phyloP scores from a whole-genome alignment of 2,888 invertebrate species.

The Netelia melanura region DNA sequence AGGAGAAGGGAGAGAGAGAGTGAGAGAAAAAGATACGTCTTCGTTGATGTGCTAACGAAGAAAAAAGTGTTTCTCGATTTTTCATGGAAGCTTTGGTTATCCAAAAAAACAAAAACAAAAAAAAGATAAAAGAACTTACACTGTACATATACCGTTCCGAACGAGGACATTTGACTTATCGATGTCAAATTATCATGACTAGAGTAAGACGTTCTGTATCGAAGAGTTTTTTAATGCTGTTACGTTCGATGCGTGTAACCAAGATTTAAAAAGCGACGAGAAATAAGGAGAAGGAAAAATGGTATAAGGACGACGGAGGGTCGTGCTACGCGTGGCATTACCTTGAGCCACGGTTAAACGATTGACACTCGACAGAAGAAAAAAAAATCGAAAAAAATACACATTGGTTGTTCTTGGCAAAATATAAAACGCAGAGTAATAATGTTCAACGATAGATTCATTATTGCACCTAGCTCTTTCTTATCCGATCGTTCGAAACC shows the following conservation, averaged over 20 bases:
- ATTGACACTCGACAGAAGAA: constrained; percentile 56
- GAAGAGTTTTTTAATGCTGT: constrained; percentile 69
- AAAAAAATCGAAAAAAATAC: background rate
- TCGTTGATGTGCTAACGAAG: constrained; percentile 43
- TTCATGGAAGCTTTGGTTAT: constrained; percentile 52
- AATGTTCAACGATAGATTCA: constrained; percentile 65
- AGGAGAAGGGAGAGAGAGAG: background rate
- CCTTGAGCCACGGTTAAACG: constrained; percentile 46
- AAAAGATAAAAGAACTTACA: constrained; percentile 42
- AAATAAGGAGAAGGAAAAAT: constrained; percentile 23
- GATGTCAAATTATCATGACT: constrained; percentile 71
- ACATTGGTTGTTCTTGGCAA: constrained; percentile 66
- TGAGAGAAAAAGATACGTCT: constrained; percentile 11
- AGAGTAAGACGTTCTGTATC: constrained; percentile 69
- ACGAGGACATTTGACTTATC: constrained; percentile 65
- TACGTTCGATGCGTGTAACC: constrained; percentile 67
- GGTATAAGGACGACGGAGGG: constrained; percentile 34
- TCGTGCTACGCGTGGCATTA: constrained; percentile 47
- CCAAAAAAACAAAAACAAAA: constrained; percentile 1
- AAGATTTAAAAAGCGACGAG: constrained; percentile 44
- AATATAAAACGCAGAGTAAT: constrained; percentile 70
- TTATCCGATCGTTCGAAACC: constrained; percentile 55
- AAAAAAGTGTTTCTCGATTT: constrained; percentile 52
- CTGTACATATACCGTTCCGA: constrained; percentile 61
- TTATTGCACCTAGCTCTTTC: constrained; percentile 61